Percentiles rank a stretch among this genome's conserved stretches.
These are phyloP conservation scores for Cinclus cinclus DNA, from an alignment of 2,113 vertebrate species.

Conservation along the genomic window DNA sequence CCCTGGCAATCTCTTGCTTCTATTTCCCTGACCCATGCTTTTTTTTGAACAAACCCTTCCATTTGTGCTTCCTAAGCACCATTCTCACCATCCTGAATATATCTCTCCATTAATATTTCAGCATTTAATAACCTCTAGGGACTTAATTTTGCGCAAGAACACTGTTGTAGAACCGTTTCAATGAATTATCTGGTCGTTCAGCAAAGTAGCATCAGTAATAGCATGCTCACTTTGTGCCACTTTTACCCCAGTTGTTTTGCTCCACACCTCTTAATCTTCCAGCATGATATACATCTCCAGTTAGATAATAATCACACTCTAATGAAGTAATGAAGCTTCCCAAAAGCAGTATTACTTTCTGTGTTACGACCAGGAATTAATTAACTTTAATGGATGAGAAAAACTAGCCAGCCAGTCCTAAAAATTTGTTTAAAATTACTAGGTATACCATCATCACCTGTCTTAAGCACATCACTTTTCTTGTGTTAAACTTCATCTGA, in stretches of 20 bases:
- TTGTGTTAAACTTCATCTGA: background rate
- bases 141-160: background rate
- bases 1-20: background rate
- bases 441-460: background rate
- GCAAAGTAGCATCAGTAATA: background rate
- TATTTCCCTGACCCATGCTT: background rate
- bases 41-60: background rate
- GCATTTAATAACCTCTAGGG: background rate
- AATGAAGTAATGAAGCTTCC: background rate
- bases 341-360: background rate
- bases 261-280: background rate
- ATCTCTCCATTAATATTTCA: background rate
- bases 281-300: rapidly evolving
- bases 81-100: background rate
- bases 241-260: background rate
- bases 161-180: background rate
- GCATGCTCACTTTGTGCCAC: background rate
- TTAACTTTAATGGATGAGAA: background rate
- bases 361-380: background rate
- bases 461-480: background rate
- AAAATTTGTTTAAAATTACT: background rate
- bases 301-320: background rate
- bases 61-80: background rate
- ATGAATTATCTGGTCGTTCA: background rate
- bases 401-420: background rate